Base-by-base conservation (phyloP, 2,888 invertebrate species). In the Meta bourneti region DNA sequence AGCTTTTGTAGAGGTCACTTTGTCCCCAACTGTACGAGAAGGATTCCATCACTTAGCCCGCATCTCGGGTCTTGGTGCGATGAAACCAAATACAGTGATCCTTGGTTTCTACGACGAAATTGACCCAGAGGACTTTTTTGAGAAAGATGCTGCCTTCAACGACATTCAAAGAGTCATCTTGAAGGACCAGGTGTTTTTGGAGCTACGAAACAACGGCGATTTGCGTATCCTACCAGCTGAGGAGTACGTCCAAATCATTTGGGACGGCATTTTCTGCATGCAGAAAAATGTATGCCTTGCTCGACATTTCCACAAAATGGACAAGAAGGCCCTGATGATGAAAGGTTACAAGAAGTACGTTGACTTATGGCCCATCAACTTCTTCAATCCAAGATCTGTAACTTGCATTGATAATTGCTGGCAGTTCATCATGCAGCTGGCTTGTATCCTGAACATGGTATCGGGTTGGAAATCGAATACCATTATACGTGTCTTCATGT, bases 81-180 rank as follows among this genome's bases (percentile, higher is more conserved):
- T 99, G 99, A 99, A 99, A 95, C 99, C 99, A 0, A 99, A 99
- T 94, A 99, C 99, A 0, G 98, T 99, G 91, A 96, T 99, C 69
- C 95, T 99, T 78, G 99, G 99, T 20, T 99, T 99, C 95, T 96
- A 98, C 93, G 99, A 99, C 94, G 96, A 96, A 49, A 96, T 94
- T 52, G 94, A 95, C 0, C 97, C 97, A 0, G 95, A 95, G 71
- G 98, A 99, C 94, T 98, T 98, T 95, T 97, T 98, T 93, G 96
- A 94, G 20, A 93, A 93, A 69, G 93, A 93, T 61, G 84, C 79
- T 69, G 75, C 69, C 20, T 93, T 93, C 90, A 74, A 72, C 52
- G 89, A 92, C 52, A 83, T 94, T 52, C 93, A 93, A 69, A 82
- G 93, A 34, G 90, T 93, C 11, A 79, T 89, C 19, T 70, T 93